phyloP scores from a whole-genome alignment of 2,888 invertebrate genomes.

The Hofmannophila pseudospretella region DNA sequence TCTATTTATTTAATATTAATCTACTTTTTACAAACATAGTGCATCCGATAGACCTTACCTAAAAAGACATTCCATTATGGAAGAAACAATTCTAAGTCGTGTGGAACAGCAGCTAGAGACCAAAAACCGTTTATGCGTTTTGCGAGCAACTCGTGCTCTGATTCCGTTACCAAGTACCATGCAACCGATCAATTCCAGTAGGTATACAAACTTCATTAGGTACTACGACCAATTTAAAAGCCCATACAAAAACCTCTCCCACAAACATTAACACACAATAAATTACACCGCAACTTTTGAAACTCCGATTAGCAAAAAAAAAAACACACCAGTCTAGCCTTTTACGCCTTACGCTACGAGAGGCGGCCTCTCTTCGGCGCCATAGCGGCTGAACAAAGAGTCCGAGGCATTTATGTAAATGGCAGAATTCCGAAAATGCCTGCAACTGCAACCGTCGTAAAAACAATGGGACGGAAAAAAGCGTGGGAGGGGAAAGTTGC shows the following conservation, averaged over 20 bases:
- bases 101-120: too few species aligned
- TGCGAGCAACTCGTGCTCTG: too few species aligned
- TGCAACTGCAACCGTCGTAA: slow-evolving; percentile 49
- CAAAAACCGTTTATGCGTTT: too few species aligned
- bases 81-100: too few species aligned
- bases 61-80: too few species aligned
- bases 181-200: too few species aligned
- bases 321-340: slow-evolving; percentile 8
- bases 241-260: neutral
- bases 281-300: slow-evolving; percentile 9
- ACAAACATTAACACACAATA: slow-evolving; percentile 1
- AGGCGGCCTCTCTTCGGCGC: slow-evolving; percentile 53
- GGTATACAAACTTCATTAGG: too few species aligned
- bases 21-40: too few species aligned
- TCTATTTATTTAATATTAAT: too few species aligned
- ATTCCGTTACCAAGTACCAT: too few species aligned
- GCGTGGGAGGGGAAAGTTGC: slow-evolving; percentile 60
- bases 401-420: slow-evolving; percentile 71
- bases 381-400: slow-evolving; percentile 69
- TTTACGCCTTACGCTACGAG: slow-evolving; percentile 23
- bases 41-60: too few species aligned
- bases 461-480: slow-evolving; percentile 62
- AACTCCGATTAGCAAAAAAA: slow-evolving; percentile 12
- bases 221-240: too few species aligned
- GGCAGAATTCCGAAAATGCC: slow-evolving; percentile 69